These are phyloP conservation scores for Sycon ciliatum DNA, from an alignment of 37 sponge, comb jelly and placozoan species.

Conservation along the genomic window DNA sequence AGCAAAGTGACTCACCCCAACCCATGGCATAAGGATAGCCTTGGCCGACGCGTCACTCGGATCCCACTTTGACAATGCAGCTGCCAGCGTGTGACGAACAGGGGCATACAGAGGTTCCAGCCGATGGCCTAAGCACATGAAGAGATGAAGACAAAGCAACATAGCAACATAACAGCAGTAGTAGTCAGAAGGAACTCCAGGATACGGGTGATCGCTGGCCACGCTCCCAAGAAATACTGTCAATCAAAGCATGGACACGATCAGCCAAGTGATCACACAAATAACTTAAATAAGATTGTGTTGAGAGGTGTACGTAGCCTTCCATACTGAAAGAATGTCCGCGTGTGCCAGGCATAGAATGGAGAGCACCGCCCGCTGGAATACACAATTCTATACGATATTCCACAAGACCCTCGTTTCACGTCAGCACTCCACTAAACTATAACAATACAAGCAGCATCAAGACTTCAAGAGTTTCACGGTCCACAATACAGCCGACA, in stretches of 20 bases:
- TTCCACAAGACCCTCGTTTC: neutral
- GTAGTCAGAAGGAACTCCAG: too few relatives aligned
- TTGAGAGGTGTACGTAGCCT: neutral
- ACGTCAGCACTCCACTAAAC: too few relatives aligned
- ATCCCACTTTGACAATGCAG: slow-evolving; percentile 83
- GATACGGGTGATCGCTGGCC: too few relatives aligned
- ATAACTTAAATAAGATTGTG: neutral
- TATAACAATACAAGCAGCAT: too few relatives aligned
- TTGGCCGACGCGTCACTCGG: slow-evolving; percentile 90
- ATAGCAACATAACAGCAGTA: too few relatives aligned
- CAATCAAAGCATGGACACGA: neutral
- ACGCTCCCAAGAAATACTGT: too few relatives aligned
- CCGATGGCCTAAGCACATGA: slow-evolving; percentile 16
- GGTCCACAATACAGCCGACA: too few relatives aligned
- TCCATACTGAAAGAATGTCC: neutral
- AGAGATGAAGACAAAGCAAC: too few relatives aligned
- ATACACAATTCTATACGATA: neutral
- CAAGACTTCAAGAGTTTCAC: too few relatives aligned
- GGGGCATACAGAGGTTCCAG: slow-evolving; percentile 70
- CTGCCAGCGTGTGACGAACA: slow-evolving; percentile 83
- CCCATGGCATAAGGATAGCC: slow-evolving; percentile 88
- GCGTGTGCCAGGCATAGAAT: neutral
- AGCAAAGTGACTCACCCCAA: slow-evolving; percentile 20
- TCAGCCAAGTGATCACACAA: neutral
- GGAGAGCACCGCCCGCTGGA: neutral